Evolutionary conservation across 2,113 vertebrate genomes (phyloP).

Genomic region (Orthonyx spaldingii): DNA sequence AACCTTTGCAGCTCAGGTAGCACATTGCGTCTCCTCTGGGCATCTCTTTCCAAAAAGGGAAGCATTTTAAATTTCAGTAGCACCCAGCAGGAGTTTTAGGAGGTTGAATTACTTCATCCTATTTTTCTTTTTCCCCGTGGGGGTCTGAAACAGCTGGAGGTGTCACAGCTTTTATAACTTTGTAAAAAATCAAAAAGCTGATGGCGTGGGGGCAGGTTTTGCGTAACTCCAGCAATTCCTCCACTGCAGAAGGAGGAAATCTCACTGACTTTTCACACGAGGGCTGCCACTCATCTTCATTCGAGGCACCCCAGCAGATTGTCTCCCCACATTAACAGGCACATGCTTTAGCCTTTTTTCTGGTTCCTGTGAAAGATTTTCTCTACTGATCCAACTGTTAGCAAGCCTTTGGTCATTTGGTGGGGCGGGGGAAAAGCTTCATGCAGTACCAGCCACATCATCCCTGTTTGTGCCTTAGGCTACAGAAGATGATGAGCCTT

Average conservation of each 20-base stretch:
- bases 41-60: background rate
- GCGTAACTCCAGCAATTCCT: background rate
- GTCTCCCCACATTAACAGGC: background rate
- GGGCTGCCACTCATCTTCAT: background rate
- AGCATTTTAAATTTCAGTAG: background rate
- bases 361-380: background rate
- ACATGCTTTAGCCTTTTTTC: background rate
- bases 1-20: background rate
- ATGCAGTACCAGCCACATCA: rapidly evolving
- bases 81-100: background rate
- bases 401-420: background rate
- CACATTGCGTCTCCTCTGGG: background rate
- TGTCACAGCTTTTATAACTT: background rate
- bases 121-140: rapidly evolving
- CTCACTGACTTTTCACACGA: background rate
- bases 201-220: background rate
- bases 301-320: background rate
- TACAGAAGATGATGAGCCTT: background rate
- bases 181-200: background rate
- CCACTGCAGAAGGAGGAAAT: background rate
- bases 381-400: background rate
- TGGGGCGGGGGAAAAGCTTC: background rate
- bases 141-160: background rate
- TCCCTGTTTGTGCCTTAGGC: background rate
- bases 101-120: background rate